A percentile compares a stretch with the other conserved stretches of the same genome.
Conservation (phyloP, 37 sponge, comb jelly and placozoan species). For the Halisarca cf. caerulea region DNA sequence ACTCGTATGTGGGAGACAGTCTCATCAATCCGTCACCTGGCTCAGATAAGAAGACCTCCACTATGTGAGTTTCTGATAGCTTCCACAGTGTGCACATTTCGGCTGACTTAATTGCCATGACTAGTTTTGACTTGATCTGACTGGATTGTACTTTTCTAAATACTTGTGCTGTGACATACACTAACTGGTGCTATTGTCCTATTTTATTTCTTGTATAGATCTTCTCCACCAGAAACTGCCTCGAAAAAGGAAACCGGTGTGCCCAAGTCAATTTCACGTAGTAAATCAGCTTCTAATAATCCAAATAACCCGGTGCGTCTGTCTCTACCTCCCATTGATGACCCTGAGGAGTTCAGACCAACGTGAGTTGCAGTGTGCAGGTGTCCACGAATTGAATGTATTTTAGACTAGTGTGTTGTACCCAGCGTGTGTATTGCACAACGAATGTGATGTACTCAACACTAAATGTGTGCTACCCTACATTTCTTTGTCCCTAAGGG, state of each 20-base stretch:
- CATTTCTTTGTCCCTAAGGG: too few species aligned
- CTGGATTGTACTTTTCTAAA: too few species aligned
- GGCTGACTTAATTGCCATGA: too few species aligned
- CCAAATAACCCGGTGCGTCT: conserved; percentile 36
- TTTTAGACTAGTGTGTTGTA: too few species aligned
- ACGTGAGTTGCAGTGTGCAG: conserved; percentile 44
- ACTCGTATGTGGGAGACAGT: conserved; percentile 9
- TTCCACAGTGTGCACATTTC: not conserved
- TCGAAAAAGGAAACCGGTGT: not conserved
- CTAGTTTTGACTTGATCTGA: too few species aligned
- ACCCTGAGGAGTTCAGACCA: conserved; percentile 55
- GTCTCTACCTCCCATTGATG: conserved; percentile 72
- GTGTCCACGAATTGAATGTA: too few species aligned
- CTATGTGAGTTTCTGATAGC: not conserved
- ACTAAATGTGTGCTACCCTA: too few species aligned
- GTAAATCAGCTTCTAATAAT: conserved; percentile 1
- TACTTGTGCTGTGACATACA: too few species aligned
- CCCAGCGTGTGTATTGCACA: too few species aligned
- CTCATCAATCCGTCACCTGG: not conserved
- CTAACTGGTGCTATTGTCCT: too few species aligned
- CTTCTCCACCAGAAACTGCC: not conserved
- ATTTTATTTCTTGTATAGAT: too few species aligned
- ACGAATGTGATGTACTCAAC: too few species aligned
- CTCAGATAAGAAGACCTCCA: not conserved
- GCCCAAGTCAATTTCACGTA: not conserved